These are phyloP conservation scores for Rhimphoctona megacephalus DNA, from an alignment of 2,888 invertebrate species.

Conservation along the genomic window DNA sequence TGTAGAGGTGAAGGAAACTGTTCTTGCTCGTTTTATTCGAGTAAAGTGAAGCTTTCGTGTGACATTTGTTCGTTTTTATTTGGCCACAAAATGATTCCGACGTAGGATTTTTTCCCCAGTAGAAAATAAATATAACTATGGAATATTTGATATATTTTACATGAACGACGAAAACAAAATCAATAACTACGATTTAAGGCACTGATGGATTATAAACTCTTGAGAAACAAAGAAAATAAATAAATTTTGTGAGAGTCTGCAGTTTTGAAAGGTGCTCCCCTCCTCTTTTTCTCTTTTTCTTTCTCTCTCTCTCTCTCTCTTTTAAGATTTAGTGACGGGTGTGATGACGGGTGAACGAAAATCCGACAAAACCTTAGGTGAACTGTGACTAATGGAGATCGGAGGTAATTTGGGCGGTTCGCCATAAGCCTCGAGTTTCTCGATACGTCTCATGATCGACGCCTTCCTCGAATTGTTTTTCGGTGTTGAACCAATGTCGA, in stretches of 20 bases:
- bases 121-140: not conserved
- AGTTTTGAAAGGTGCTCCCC: not conserved
- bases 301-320: not conserved
- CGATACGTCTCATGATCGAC: conserved; percentile 83
- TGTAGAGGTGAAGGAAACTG: not conserved
- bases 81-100: not conserved
- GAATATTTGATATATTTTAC: not conserved
- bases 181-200: conserved; percentile 1
- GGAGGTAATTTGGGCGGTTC: conserved; percentile 87
- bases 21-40: not conserved
- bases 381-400: conserved; percentile 84
- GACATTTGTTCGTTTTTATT: conserved; percentile 14
- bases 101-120: not conserved
- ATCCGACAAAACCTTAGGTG: conserved; percentile 77
- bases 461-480: conserved; percentile 55
- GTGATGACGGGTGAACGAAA: conserved; percentile 71
- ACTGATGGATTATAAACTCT: not conserved
- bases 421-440: conserved; percentile 86
- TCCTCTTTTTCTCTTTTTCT: not conserved
- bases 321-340: conserved; percentile 53
- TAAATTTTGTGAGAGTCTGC: conserved; percentile 5
- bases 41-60: not conserved
- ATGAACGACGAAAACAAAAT: not conserved
- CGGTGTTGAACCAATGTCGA: conserved; percentile 44
- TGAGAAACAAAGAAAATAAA: conserved; percentile 3